A percentile compares a stretch with the other conserved stretches of the same genome.
Evolutionary conservation across 2,113 vertebrate genomes (phyloP).

Genomic region (Scomber colias): DNA sequence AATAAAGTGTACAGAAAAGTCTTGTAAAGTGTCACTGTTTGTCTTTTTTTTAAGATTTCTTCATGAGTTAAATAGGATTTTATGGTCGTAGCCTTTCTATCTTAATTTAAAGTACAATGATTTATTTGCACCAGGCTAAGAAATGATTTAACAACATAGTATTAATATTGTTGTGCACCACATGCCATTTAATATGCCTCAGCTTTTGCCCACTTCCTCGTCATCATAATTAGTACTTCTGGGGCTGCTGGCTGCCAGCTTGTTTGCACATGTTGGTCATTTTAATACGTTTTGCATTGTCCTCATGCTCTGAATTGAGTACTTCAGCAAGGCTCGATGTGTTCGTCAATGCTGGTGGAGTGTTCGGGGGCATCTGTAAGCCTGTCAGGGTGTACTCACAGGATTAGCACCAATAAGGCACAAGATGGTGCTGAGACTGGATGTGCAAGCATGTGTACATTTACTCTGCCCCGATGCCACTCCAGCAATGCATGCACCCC

Average conservation of each 20-base stretch:
- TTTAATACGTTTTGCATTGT: conserved; percentile 38
- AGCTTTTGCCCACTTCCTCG: conserved; percentile 47
- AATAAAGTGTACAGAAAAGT: background rate
- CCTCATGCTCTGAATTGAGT: conserved; percentile 42
- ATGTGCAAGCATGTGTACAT: conserved; percentile 45
- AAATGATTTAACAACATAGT: conserved; percentile 23
- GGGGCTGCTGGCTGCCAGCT: conserved; percentile 51
- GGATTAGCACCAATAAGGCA: conserved; percentile 65
- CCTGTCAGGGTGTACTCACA: conserved; percentile 53
- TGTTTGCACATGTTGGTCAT: conserved; percentile 55
- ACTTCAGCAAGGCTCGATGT: conserved; percentile 35
- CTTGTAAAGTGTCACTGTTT: too few species aligned
- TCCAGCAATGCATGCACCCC: conserved; percentile 29
- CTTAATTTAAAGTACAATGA: background rate
- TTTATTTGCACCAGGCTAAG: conserved; percentile 1
- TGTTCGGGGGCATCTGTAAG: conserved; percentile 59
- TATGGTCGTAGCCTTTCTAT: background rate
- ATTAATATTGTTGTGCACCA: conserved; percentile 39
- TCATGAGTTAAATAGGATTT: background rate
- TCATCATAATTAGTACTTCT: conserved; percentile 60
- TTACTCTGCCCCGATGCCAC: conserved; percentile 13
- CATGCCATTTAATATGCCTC: conserved; percentile 44
- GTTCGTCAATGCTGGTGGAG: conserved; percentile 9
- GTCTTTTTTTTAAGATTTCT: too few species aligned
- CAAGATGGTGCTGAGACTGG: conserved; percentile 52